Evolutionary conservation across 2,797 vertebrate genomes (phyloP), one percentile per base, ranked within the genome.

Genomic region (Hylomyscus alleni): DNA sequence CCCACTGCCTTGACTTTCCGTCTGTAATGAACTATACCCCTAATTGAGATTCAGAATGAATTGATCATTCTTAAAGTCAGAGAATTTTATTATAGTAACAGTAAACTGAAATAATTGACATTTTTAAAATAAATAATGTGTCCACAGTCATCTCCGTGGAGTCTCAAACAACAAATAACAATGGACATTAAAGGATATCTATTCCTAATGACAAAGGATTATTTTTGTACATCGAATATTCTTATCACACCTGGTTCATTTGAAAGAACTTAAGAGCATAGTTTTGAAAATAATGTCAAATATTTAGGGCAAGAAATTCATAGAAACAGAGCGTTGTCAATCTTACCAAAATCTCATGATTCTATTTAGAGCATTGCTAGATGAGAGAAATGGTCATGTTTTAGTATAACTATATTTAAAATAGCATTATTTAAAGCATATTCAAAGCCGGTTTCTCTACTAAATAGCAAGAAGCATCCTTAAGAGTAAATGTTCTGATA

Each of bases 351-450:
- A 87, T 62, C 14, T 6, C 69, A 1, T 52, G 22, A 88, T 87
- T 83, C 52, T 90, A 8, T 24, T 15, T 2, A 60, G 12, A 90
- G 1, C 1, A 26, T 52, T 62, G 26, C 9, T 81, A 19, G 40
- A 19, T 52, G n/a, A 14, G 52, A 88, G 44, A 85, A 95, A 90
- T 19, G 4, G 0, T 9, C 1, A 4, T 5, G 60, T 89, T 80
- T 65, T 60, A 29, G 69, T 87, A 65, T 40, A 94, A 89, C 34
- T 88, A 50, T 72, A 84, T 73, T 81, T 88, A 76, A 40, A 67
- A 94, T 73, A 10, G 88, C 11, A 24, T 86, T 54, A 82, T 82
- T 95, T 94, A 77, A 94, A 92, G n/a, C 20, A 65, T 89, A 72
- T 82, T 89, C 29, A 84, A 96, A 84, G 0, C 9, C n/a, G 94